phyloP scores from a whole-genome alignment of 1,140 invertebrate genomes.

The Theocolax elegans region DNA sequence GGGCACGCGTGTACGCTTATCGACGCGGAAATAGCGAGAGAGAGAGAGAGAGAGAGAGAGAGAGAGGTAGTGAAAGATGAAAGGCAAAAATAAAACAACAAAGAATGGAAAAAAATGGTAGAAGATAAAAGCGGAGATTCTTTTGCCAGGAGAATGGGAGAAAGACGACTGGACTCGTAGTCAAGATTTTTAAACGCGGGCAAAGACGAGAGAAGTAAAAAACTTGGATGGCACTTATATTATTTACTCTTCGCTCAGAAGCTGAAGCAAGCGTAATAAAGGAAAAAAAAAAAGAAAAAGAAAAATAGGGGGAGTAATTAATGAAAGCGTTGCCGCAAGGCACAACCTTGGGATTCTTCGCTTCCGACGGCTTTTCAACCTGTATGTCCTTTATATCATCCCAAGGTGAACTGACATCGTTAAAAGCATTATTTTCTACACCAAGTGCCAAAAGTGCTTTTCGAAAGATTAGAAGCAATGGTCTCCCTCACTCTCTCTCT shows the following conservation, averaged over 20 bases:
- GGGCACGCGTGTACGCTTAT: background rate
- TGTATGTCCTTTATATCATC: background rate
- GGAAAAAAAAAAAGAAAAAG: no score
- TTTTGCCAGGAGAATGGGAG: slow-evolving; percentile 15
- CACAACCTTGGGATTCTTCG: background rate
- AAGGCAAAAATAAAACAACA: slow-evolving; percentile 31
- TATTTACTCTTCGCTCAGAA: slow-evolving; percentile 48
- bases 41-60: slow-evolving; percentile 6
- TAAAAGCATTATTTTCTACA: slow-evolving; percentile 23
- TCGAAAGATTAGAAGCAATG: background rate
- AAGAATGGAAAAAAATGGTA: slow-evolving; percentile 3
- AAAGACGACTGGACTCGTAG: background rate
- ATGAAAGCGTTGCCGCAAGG: slow-evolving; percentile 40
- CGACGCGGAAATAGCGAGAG: background rate
- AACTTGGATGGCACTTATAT: slow-evolving; percentile 39
- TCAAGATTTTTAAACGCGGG: no score
- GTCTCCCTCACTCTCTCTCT: no score
- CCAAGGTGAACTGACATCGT: slow-evolving; percentile 12
- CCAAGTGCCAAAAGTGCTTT: background rate
- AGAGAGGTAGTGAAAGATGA: slow-evolving; percentile 17
- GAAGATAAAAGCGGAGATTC: slow-evolving; percentile 41
- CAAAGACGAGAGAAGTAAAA: slow-evolving; percentile 7
- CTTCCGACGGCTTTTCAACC: slow-evolving; percentile 16
- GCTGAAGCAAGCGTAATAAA: slow-evolving; percentile 45
- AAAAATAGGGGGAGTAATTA: slow-evolving; percentile 50